Conservation (phyloP, 92 coral and sea anemone genomes). For the Micromussa lordhowensis region DNA sequence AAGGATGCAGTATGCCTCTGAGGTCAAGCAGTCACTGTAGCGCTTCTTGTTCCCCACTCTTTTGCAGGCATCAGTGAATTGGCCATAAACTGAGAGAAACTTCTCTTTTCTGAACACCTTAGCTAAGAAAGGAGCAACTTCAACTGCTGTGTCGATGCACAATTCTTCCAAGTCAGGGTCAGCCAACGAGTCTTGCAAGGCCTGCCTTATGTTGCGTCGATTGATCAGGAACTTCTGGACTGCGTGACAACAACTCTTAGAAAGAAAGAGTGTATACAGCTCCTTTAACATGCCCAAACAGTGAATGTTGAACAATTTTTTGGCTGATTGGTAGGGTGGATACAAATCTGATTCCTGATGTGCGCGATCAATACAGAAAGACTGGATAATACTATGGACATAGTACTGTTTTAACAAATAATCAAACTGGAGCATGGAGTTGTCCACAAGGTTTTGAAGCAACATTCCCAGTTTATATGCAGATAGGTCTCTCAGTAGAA, state of each 20-base stretch:
- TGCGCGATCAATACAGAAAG: constrained; percentile 81
- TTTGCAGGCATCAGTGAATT: constrained; percentile 74
- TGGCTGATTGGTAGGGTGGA: constrained; percentile 62
- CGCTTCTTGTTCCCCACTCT: constrained; percentile 72
- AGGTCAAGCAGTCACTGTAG: constrained; percentile 82
- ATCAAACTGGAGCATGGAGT: constrained; percentile 91
- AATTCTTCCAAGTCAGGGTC: constrained; percentile 71
- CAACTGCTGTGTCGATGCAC: constrained; percentile 80
- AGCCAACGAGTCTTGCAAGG: constrained; percentile 71
- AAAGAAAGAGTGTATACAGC: constrained; percentile 68
- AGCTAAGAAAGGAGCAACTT: constrained; percentile 82
- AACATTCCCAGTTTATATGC: constrained; percentile 77
- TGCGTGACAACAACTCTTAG: constrained; percentile 64
- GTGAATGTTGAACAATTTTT: constrained; percentile 83
- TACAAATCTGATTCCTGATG: constrained; percentile 53
- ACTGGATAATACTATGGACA: constrained; percentile 90
- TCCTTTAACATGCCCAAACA: constrained; percentile 76
- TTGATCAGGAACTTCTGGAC: constrained; percentile 74
- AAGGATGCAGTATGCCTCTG: constrained; percentile 90
- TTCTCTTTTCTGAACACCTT: constrained; percentile 83
- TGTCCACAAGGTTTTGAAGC: constrained; percentile 83
- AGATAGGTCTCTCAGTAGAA: constrained; percentile 77
- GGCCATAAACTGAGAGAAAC: constrained; percentile 77
- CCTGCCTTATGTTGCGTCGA: constrained; percentile 88
- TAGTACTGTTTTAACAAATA: constrained; percentile 71